A percentile compares a stretch with the other conserved stretches of the same genome.
Conservation (phyloP, 2,888 invertebrate genomes). For the Patella ulyssiponensis region DNA sequence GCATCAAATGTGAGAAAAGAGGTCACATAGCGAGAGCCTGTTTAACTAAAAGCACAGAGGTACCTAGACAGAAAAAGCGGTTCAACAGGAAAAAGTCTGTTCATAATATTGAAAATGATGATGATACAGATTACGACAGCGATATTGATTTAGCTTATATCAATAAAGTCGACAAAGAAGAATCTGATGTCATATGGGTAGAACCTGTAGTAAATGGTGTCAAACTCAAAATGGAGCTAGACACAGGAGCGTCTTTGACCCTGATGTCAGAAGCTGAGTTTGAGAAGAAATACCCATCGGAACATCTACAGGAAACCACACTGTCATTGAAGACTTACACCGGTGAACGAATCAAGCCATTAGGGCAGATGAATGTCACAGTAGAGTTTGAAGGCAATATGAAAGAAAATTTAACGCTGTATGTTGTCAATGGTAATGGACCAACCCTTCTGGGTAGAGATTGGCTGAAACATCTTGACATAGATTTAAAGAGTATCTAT, state of each 20-base stretch:
- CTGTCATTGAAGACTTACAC: neutral
- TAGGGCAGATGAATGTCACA: neutral
- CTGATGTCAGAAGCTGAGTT: neutral
- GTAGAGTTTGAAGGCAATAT: neutral
- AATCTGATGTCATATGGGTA: neutral
- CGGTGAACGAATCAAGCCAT: neutral
- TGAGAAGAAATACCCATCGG: neutral
- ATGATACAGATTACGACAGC: neutral
- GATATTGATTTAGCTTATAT: slow-evolving; percentile 3
- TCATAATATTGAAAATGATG: too few relatives aligned
- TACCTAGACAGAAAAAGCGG: too few relatives aligned
- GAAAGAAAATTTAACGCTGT: neutral
- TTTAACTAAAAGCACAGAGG: too few relatives aligned
- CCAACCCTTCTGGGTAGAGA: neutral
- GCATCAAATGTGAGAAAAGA: neutral
- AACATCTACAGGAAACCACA: neutral
- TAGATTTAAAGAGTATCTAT: too few relatives aligned
- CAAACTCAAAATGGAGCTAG: neutral
- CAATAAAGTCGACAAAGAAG: slow-evolving; percentile 7
- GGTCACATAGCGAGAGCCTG: slow-evolving; percentile 2
- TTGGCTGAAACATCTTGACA: neutral
- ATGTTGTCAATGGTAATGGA: neutral
- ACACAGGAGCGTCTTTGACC: neutral
- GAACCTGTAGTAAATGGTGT: slow-evolving; percentile 1
- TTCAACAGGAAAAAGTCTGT: too few relatives aligned